These are phyloP conservation scores for Acrocyrtus sp. DNA, from an alignment of 2,888 invertebrate genomes.

Conservation along the genomic window DNA sequence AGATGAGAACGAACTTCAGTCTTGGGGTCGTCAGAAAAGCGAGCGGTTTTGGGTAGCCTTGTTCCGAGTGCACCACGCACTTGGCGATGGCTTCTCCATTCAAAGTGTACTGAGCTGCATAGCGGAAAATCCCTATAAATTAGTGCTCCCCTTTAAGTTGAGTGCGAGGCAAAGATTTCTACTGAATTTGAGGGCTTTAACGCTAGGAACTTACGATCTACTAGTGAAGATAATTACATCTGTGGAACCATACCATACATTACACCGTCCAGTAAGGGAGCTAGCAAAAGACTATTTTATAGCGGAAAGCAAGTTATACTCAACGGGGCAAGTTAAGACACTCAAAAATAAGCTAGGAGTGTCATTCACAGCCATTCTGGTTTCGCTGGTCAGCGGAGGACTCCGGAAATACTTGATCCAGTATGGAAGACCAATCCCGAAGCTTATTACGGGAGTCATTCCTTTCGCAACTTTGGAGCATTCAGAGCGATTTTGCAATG, in stretches of 20 bases:
- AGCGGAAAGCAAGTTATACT: constrained; percentile 15
- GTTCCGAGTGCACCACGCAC: constrained; percentile 24
- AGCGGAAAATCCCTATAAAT: constrained; percentile 4
- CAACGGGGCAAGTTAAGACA: constrained; percentile 1
- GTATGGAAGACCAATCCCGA: constrained; percentile 6
- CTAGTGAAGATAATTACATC: neutral
- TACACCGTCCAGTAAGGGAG: constrained; percentile 11
- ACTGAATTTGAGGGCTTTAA: constrained; percentile 3
- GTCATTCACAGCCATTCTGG: constrained; percentile 17
- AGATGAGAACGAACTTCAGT: constrained; percentile 16
- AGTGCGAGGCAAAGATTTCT: constrained; percentile 7
- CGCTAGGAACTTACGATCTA: constrained; percentile 24
- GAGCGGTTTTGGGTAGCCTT: constrained; percentile 24
- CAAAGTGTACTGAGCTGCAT: constrained; percentile 26
- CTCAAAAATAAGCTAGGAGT: constrained; percentile 15
- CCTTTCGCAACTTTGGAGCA: constrained; percentile 25
- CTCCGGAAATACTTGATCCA: constrained; percentile 18
- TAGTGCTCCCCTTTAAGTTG: constrained; percentile 14
- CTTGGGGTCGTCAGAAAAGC: neutral
- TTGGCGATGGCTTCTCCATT: constrained; percentile 31
- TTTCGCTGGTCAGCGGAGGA: constrained; percentile 32
- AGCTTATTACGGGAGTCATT: constrained; percentile 16
- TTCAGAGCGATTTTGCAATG: constrained; percentile 20
- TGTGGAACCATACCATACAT: constrained; percentile 14
- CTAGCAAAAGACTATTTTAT: constrained; percentile 17